Percentiles rank a stretch among this genome's conserved stretches.
phyloP scores from a whole-genome alignment of 2,113 vertebrate species.

The Phocoena sinus region DNA sequence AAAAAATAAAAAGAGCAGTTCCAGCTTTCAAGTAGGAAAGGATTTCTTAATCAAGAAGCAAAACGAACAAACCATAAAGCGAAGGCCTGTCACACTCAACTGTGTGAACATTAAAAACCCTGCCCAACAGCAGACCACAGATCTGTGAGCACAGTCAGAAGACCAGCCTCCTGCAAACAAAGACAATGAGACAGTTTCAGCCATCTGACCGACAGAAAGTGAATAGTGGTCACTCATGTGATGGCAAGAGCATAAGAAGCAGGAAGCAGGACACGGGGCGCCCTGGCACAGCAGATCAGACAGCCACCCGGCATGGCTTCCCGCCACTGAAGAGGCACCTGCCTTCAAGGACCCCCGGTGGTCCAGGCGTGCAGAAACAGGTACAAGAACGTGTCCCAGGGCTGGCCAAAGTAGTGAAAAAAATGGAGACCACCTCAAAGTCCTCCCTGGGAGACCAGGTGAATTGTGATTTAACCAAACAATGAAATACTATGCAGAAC shows the following conservation, averaged over 20 bases:
- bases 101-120: background rate
- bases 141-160: fast-evolving
- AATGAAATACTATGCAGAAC: background rate
- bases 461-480: background rate
- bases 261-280: fast-evolving
- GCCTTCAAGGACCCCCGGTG: no score
- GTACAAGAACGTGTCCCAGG: fast-evolving
- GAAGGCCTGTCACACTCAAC: background rate
- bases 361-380: background rate
- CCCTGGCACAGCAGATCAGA: background rate
- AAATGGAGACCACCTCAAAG: background rate
- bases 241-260: fast-evolving
- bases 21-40: background rate
- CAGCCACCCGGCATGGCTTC: fast-evolving
- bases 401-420: fast-evolving
- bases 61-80: background rate
- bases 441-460: background rate
- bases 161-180: no score
- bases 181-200: background rate
- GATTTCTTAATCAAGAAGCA: background rate
- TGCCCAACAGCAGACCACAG: background rate
- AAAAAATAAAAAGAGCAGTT: background rate
- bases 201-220: fast-evolving
- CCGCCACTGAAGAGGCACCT: fast-evolving
- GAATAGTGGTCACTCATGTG: background rate